Base-by-base conservation (phyloP, 2,113 vertebrate genomes). In the Ptychochromis oligacanthus region DNA sequence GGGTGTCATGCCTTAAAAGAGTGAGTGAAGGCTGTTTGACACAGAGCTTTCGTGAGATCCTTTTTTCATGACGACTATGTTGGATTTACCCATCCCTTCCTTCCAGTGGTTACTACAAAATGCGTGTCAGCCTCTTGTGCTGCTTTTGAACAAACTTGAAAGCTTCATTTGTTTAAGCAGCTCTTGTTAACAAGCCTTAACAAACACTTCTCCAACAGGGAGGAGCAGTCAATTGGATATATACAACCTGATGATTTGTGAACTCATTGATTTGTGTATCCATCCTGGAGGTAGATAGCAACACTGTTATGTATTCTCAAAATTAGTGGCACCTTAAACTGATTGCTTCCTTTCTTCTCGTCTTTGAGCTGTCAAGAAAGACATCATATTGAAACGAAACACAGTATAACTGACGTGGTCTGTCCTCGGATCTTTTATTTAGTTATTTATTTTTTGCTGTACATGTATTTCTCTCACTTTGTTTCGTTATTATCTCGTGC, bases 41-140 rank as follows among this genome's bases (percentile, higher is more conserved):
- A 84, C 70, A 75, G 79, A 82, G 2, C 13, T 58, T 74, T 77
- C 61, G 43, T 85, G 56, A 52, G 60, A 60, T 81, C 28, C 58
- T 80, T 64, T 83, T n/a, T 79, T 85, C 55, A 67, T 77, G 72
- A 88, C 82, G 64, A 57, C 60, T 34, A 40, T 49, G 74, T 70
- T 20, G n/a, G 55, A 83, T 81, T 85, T 24, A 22, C 26, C 10
- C 1, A 4, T 31, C 54, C 52, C 52, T 49, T 28, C 13, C 67
- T 43, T n/a, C 49, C 17, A 11, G 12, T 34, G 13, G 17, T 74
- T 46, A n/a, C 62, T 57, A 31, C 61, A 70, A 55, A 55, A 22
- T 20, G 31, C 18, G n/a, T 5, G 59, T 75, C 54, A 62, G 83
- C 61, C 15, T 82, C 56, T 76, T 62, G 67, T 76, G 81, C 55